phyloP scores from a whole-genome alignment of 2,113 vertebrate species.

The Micronycteris hirsuta region DNA sequence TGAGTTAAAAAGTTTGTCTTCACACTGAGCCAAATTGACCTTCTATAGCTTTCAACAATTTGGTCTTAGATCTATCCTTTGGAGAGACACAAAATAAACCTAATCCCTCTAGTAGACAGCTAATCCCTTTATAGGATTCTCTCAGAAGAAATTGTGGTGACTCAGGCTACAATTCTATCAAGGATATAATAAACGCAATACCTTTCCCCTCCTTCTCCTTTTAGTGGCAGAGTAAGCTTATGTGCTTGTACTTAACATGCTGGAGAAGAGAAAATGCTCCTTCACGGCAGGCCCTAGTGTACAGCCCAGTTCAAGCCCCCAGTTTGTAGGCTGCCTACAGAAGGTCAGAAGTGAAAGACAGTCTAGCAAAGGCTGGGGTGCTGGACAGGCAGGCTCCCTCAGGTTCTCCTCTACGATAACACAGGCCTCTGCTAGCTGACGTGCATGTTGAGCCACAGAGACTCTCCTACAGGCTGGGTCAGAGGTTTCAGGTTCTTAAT shows the following conservation, averaged over 20 bases:
- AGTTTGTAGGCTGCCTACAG: neutral
- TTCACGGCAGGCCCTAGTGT: neutral
- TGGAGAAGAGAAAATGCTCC: neutral
- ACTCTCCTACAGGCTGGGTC: neutral
- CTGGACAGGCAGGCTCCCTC: neutral
- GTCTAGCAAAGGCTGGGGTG: neutral
- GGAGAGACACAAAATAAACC: slow-evolving; percentile 58
- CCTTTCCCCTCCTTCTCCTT: neutral
- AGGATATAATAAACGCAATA: slow-evolving; percentile 26
- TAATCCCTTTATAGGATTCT: slow-evolving; percentile 55
- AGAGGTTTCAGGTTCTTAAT: neutral
- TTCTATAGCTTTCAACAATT: neutral
- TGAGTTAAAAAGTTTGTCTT: neutral
- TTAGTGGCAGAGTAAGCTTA: slow-evolving; percentile 4
- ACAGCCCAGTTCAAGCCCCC: neutral
- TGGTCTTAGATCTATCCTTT: slow-evolving; percentile 20
- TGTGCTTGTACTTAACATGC: neutral
- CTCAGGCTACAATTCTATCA: slow-evolving; percentile 47
- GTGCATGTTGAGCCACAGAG: neutral
- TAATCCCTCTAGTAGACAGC: slow-evolving; percentile 64
- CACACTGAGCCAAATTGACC: neutral
- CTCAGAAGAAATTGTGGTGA: slow-evolving; percentile 49
- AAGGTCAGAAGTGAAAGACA: neutral
- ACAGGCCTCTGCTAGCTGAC: neutral
- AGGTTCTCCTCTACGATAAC: neutral